Evolutionary conservation across 1,140 invertebrate genomes (phyloP).

Genomic region (Hirudo medicinalis): DNA sequence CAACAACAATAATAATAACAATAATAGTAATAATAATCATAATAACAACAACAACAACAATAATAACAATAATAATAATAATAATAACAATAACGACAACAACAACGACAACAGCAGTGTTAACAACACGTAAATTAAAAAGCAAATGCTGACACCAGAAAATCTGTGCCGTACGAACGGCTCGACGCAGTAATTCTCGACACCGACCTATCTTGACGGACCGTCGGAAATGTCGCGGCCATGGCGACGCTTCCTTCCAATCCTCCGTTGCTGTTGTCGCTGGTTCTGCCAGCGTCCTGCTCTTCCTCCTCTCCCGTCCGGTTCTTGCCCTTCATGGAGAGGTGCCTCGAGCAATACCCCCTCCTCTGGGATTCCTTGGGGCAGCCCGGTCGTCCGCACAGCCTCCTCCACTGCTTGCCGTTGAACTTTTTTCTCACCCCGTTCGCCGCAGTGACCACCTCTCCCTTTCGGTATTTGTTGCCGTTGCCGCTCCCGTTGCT

Average conservation of each 20-base stretch:
- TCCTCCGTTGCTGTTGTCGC: slow-evolving; percentile 2
- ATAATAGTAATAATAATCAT: too few relatives aligned
- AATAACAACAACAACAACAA: too few relatives aligned
- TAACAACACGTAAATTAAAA: too few relatives aligned
- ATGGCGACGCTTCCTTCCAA: slow-evolving; percentile 24
- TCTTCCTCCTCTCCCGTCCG: background rate
- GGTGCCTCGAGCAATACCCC: slow-evolving; percentile 87
- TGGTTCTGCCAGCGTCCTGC: background rate
- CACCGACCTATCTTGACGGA: slow-evolving; percentile 13
- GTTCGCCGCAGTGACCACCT: slow-evolving; percentile 86
- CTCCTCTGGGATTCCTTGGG: slow-evolving; percentile 93
- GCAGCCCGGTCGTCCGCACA: slow-evolving; percentile 87
- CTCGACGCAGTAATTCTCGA: background rate
- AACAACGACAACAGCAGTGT: too few relatives aligned
- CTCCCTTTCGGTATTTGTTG: slow-evolving; percentile 92
- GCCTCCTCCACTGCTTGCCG: slow-evolving; percentile 92
- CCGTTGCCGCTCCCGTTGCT: background rate
- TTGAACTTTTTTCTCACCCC: slow-evolving; percentile 98
- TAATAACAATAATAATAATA: too few relatives aligned
- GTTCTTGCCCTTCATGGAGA: slow-evolving; percentile 65
- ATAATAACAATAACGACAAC: too few relatives aligned
- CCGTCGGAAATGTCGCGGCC: slow-evolving; percentile 24
- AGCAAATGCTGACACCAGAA: too few relatives aligned
- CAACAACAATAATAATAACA: too few relatives aligned
- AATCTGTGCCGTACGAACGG: too few relatives aligned